These are phyloP conservation scores for Agrochola macilenta DNA, from an alignment of 2,888 invertebrate species.

Conservation along the genomic window DNA sequence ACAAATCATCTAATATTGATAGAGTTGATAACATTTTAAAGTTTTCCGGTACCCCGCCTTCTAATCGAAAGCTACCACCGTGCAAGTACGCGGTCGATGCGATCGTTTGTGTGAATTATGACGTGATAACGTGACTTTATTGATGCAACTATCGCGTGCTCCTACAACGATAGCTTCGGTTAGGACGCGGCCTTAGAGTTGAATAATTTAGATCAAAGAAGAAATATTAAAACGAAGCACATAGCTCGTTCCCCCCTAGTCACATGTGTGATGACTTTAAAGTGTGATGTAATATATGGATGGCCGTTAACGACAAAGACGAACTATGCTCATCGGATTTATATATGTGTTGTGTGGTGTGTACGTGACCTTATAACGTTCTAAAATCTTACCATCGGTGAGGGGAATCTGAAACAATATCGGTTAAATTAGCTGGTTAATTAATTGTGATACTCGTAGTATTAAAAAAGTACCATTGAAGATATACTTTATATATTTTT, in stretches of 20 bases:
- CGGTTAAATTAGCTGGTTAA: slow-evolving; percentile 15
- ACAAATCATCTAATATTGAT: background rate
- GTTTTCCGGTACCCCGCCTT: background rate
- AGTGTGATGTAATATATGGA: slow-evolving; percentile 38
- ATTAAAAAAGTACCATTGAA: background rate
- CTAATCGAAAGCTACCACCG: background rate
- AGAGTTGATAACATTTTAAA: background rate
- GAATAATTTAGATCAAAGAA: background rate
- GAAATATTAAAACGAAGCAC: no score
- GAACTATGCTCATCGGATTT: slow-evolving; percentile 67
- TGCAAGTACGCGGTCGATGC: no score
- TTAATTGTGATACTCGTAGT: background rate
- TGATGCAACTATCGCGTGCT: no score
- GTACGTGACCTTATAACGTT: slow-evolving; percentile 28
- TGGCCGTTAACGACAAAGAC: slow-evolving; percentile 68
- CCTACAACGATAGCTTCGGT: background rate
- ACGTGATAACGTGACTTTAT: no score
- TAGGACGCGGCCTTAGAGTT: background rate
- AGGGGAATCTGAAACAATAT: slow-evolving; percentile 71
- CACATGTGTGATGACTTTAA: no score
- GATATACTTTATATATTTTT: background rate
- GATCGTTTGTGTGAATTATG: no score
- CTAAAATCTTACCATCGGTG: slow-evolving; percentile 67
- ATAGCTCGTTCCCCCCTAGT: no score
- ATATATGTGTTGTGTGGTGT: slow-evolving; percentile 40